phyloP scores from a whole-genome alignment of 2,113 vertebrate genomes.

The Entomyzon cyanotis region DNA sequence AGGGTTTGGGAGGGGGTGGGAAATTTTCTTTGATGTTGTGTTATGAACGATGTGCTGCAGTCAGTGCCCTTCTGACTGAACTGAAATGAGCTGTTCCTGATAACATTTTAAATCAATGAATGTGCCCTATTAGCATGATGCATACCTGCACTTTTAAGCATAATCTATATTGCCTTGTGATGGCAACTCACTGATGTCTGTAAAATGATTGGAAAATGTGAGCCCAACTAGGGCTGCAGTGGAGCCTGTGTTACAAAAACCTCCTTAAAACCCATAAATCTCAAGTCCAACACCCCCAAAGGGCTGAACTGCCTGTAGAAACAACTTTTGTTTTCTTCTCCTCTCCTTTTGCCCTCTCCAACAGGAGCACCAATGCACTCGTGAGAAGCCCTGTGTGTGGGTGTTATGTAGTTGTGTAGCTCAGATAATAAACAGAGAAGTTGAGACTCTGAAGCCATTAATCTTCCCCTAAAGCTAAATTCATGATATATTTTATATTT shows the following conservation, averaged over 20 bases:
- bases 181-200: not conserved
- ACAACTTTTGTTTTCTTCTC: not conserved
- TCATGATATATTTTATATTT: not conserved
- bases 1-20: not conserved
- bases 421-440: not conserved
- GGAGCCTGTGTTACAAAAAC: not conserved
- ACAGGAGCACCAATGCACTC: not conserved
- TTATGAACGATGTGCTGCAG: not conserved
- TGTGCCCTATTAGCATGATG: not conserved
- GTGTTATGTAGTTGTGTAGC: not conserved
- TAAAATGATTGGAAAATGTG: not conserved
- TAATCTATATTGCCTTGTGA: not conserved
- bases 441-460: not conserved
- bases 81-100: not conserved
- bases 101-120: not conserved
- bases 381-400: not conserved
- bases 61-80: not conserved
- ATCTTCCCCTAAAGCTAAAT: not conserved
- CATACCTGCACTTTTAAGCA: not conserved
- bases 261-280: not conserved
- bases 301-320: not conserved
- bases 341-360: not conserved
- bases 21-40: not conserved
- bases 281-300: not conserved
- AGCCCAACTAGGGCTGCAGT: not conserved